A percentile compares a stretch with the other conserved stretches of the same genome.
phyloP scores from a whole-genome alignment of 2,888 invertebrate genomes.

The Polyommatus icarus region DNA sequence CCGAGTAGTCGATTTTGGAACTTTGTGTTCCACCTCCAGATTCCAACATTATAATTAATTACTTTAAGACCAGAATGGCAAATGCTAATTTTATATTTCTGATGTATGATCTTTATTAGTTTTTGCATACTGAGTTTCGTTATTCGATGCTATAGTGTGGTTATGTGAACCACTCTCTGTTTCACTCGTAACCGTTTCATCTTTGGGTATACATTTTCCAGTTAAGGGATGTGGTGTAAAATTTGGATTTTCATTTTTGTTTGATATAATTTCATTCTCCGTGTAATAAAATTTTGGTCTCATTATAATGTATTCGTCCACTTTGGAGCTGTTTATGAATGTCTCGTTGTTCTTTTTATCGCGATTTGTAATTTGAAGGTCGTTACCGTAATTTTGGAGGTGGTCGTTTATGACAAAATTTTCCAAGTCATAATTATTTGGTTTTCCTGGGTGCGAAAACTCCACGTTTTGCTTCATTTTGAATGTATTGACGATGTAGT shows the following conservation, averaged over 20 bases:
- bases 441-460: slow-evolving; percentile 43
- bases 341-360: slow-evolving; percentile 44
- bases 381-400: slow-evolving; percentile 47
- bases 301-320: slow-evolving; percentile 48
- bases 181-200: slow-evolving; percentile 42
- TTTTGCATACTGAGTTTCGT: slow-evolving; percentile 27
- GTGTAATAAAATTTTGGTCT: slow-evolving; percentile 53
- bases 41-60: not conserved
- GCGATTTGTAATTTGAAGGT: slow-evolving; percentile 46
- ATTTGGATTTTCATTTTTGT: slow-evolving; percentile 39
- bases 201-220: slow-evolving; percentile 43
- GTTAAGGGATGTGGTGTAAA: slow-evolving; percentile 38
- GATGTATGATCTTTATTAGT: not conserved
- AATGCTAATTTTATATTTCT: not conserved
- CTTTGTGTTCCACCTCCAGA: not conserved
- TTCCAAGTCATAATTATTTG: slow-evolving; percentile 59
- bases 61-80: not conserved
- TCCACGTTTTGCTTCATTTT: slow-evolving; percentile 44
- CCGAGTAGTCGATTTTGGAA: not conserved
- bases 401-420: slow-evolving; percentile 57
- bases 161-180: slow-evolving; percentile 40
- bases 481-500: slow-evolving; percentile 46
- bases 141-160: not conserved
- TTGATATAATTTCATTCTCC: slow-evolving; percentile 46
- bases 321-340: slow-evolving; percentile 47